Percentiles rank a stretch among this genome's conserved stretches.
phyloP scores from a whole-genome alignment of 2,888 invertebrate species.

The Gandaritis pyraliata region DNA sequence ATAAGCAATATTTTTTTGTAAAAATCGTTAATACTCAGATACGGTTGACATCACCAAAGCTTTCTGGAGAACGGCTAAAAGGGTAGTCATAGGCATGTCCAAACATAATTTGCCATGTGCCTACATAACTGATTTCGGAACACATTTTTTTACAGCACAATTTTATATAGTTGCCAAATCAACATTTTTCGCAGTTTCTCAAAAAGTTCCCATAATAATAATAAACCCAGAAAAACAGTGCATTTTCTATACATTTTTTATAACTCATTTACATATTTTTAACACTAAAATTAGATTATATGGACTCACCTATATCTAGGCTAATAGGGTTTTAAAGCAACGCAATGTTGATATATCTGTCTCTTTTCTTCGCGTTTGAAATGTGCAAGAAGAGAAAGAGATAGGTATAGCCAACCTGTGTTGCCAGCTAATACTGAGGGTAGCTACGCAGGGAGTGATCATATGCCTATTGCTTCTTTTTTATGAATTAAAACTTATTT shows the following conservation, averaged over 20 bases:
- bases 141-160: no score
- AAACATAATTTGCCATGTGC: no score
- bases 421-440: slow-evolving; percentile 11
- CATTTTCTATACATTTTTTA: slow-evolving; percentile 23
- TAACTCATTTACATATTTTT: slow-evolving; percentile 24
- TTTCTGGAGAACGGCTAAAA: no score
- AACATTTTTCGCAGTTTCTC: background rate
- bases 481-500: slow-evolving; percentile 16
- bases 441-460: background rate
- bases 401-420: slow-evolving; percentile 1
- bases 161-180: no score
- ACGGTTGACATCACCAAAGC: no score
- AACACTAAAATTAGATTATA: slow-evolving; percentile 23
- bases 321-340: background rate
- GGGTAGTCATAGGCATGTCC: no score
- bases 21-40: no score
- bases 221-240: slow-evolving; percentile 23
- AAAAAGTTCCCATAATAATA: slow-evolving; percentile 16
- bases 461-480: slow-evolving; percentile 16
- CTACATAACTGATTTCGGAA: no score
- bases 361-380: background rate
- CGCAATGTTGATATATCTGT: background rate
- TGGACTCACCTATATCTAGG: slow-evolving; percentile 29
- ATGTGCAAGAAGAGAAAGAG: background rate
- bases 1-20: background rate